These are phyloP conservation scores for Andrena bucephala DNA, from an alignment of 2,888 invertebrate genomes.

Conservation along the genomic window DNA sequence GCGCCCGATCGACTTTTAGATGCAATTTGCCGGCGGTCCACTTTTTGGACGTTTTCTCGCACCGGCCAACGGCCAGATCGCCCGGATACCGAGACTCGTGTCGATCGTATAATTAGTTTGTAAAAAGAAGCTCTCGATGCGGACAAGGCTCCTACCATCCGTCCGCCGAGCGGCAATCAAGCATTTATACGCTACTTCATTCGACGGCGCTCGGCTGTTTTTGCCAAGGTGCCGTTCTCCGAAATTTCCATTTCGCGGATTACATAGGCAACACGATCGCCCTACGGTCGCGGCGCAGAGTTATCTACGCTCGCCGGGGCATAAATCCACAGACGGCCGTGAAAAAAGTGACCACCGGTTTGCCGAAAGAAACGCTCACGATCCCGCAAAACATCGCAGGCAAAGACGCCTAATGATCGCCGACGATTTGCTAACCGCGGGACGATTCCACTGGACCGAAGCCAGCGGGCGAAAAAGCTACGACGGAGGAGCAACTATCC, in stretches of 20 bases:
- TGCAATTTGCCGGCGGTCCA: conserved; percentile 48
- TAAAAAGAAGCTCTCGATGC: conserved; percentile 30
- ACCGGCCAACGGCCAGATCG: conserved; percentile 20
- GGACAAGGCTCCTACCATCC: neutral
- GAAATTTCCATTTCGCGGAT: neutral
- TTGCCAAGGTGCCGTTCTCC: neutral
- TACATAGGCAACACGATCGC: neutral
- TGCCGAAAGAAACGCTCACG: conserved; percentile 12
- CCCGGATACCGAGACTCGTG: conserved; percentile 38
- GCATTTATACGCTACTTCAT: neutral
- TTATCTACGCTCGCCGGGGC: neutral
- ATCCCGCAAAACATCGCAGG: conserved; percentile 8
- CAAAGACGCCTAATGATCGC: conserved; percentile 26
- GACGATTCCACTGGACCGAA: conserved; percentile 22
- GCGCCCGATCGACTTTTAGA: conserved; percentile 49
- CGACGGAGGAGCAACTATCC: neutral
- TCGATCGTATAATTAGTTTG: conserved; percentile 59
- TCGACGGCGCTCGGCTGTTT: neutral
- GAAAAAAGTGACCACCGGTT: conserved; percentile 11
- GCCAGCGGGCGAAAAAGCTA: conserved; percentile 9
- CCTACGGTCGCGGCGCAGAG: neutral
- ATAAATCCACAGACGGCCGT: neutral
- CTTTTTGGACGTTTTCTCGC: conserved; percentile 43
- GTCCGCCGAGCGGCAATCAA: neutral
- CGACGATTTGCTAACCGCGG: conserved; percentile 26